Base-by-base conservation (phyloP, 2,888 invertebrate species). In the Micoletzkya japonica region DNA sequence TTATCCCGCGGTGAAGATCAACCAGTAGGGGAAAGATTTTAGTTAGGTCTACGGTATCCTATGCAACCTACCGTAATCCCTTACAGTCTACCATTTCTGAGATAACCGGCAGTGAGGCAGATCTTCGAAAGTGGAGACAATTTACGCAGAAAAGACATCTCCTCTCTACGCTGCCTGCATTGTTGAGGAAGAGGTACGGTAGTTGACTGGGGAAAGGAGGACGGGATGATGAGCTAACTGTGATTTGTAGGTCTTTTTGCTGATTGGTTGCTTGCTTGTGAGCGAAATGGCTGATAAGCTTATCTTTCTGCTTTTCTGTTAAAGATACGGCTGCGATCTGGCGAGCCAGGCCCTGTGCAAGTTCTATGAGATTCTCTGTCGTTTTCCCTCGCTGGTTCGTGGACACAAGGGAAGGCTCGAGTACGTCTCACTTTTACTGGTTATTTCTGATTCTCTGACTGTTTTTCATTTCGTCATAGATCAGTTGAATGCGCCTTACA, bases 261-360 rank as follows among this genome's bases (percentile, higher is more conserved):
- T 44, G n/a, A n/a, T n/a, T n/a, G n/a, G n/a, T n/a, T n/a, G n/a
- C n/a, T n/a, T n/a, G n/a, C n/a, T n/a, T n/a, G n/a, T n/a, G n/a
- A n/a, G n/a, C n/a, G n/a, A n/a, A n/a, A n/a, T n/a, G n/a, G n/a
- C n/a, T n/a, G n/a, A n/a, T n/a, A n/a, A n/a, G n/a, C n/a, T n/a
- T n/a, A n/a, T n/a, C n/a, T n/a, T n/a, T n/a, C n/a, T n/a, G n/a
- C n/a, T n/a, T n/a, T n/a, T 10, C 56, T 54, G 10, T 24, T 54
- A 10, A 10, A 54, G 56, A 24, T 54, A 54, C 24, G 17, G 24
- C 26, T 58, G 28, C 6, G 58, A 17, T 20, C 28, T 67, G 10
- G 59, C 63, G 17, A 57, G 71, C 3, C 87, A 88, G 87, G 95
- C 95, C 0, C 96, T 95, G 94, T 92, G 93, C 69, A 96, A 96